Base-by-base conservation (phyloP, 2,888 invertebrate genomes). In the Mythimna impura region DNA sequence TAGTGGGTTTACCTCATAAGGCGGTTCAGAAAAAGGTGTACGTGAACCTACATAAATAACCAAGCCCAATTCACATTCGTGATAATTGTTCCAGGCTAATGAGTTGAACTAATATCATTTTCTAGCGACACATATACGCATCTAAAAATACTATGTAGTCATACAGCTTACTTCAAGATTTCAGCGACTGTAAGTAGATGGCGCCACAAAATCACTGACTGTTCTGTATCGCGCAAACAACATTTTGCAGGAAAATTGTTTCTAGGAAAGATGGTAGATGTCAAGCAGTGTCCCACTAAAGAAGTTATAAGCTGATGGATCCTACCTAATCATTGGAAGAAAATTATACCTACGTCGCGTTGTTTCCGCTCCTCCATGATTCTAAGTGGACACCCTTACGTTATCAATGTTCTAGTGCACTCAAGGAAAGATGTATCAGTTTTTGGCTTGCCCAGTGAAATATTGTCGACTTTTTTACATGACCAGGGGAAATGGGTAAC, bases 381-480 rank as follows among this genome's bases (percentile, higher is more conserved):
- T 55, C 58, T 0, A 9, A 34, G 58, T 43, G 14, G 3, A 14
- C 12, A 43, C 12, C 40, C 12, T 12, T 43, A 40, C 12, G 12
- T 40, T 97, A 78, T 99, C 98, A 10, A 98, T 17, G 98, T 47
- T 99, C 99, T 14, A 99, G 96, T 6, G 99, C 79, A 99, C 96
- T 25, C 99, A 99, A 0, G 99, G 99, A 95, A 98, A 99, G 89
- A 99, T 98, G 93, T 99, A 99, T 0, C 99, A 98, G 92, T 99
- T 99, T 94, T 99, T 99, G 75, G 99, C 99, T 93, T 99, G 99
- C 0, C 99, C 99, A 0, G 99, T 98, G 75, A 97, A 95, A 92
- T 97, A 98, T 0, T 97, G 97, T 90, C 98, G 97, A 8, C 98
- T 98, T 64, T 98, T 97, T 81, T 97, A 96, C 1, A 97, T 97